Evolutionary conservation across 1,140 invertebrate species (phyloP), one percentile per base, ranked within the genome.

Genomic region (Limonius californicus): DNA sequence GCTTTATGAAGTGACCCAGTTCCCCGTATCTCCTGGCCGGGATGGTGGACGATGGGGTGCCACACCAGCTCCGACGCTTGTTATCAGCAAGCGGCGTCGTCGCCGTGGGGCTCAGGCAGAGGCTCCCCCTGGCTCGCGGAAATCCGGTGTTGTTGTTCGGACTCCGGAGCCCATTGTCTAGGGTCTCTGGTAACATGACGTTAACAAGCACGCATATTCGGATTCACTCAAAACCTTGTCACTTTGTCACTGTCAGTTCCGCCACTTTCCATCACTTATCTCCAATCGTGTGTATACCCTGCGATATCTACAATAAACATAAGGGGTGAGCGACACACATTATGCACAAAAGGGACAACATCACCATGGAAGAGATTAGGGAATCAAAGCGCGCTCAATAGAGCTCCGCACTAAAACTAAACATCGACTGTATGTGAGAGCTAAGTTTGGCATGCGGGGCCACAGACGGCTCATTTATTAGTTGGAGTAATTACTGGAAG

Each of bases 111-210:
- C 70, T 72, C 47, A 75, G 43, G 35, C 73, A 75, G 42, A 75
- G 63, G 55, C 72, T 74, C n/a, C 68, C 73, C 39, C 73, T 70
- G 14, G 72, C 68, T 16, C 73, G 50, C 39, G 72, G 62, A 53
- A 71, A 58, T 42, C 63, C 67, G 7, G 66, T 70, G 61, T 73
- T 73, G 53, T 68, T 68, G 43, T 73, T 73, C 11, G 71, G 71
- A 58, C 71, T 73, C n/a, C 72, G 65, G n/a, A 73, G 62, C n/a
- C 70, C 71, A 64, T 75, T 75, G 66, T 75, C 73, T 57, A 74
- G 59, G 27, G 65, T 68, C 66, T 74, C 73, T 50, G 73, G 73
- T 59, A 74, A 63, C 73, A 74, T 74, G 7, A 14, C 42, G 63
- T 27, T 50, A 50, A 50, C 45, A 50, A 50, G 45, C 16, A 50